Evolutionary conservation across 2,888 invertebrate species (phyloP).

Genomic region (Pristionchus exspectatus): DNA sequence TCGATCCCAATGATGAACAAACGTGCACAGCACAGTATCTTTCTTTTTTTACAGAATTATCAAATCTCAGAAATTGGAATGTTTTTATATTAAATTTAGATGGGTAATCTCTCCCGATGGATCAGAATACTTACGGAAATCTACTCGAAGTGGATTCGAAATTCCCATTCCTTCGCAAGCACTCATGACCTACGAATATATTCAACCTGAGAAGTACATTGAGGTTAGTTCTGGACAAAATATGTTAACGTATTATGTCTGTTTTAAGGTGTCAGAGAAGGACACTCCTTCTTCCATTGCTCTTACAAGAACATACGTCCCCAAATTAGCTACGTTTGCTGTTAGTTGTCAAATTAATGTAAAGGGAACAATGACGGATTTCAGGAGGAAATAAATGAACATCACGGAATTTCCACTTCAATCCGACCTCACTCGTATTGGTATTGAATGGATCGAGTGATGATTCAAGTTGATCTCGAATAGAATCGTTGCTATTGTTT

Average conservation of each 20-base stretch:
- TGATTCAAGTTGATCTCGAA: neutral
- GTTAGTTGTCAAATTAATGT: constrained; percentile 71
- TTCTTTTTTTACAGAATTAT: neutral
- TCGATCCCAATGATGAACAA: constrained; percentile 77
- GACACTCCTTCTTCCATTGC: constrained; percentile 72
- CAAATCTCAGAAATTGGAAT: neutral
- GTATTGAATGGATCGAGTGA: constrained; percentile 32
- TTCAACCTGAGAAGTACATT: constrained; percentile 72
- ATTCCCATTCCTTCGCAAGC: constrained; percentile 76
- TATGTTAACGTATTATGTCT: neutral
- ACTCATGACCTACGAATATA: constrained; percentile 71
- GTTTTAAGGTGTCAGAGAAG: constrained; percentile 58
- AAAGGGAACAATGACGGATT: constrained; percentile 66
- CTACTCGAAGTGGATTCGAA: constrained; percentile 71
- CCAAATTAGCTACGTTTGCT: constrained; percentile 73
- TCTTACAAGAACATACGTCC: constrained; percentile 73
- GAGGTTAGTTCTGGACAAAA: constrained; percentile 59
- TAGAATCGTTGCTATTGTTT: constrained; percentile 9
- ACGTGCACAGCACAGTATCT: constrained; percentile 66
- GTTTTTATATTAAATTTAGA: constrained; percentile 56
- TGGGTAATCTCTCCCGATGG: constrained; percentile 69
- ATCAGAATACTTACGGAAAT: constrained; percentile 72
- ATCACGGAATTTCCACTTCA: constrained; percentile 1
- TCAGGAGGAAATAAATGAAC: constrained; percentile 41
- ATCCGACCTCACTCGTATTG: constrained; percentile 15